Percentiles rank a stretch among this genome's conserved stretches.
phyloP scores from a whole-genome alignment of 1,140 invertebrate species.

The Ceratosolen solmsi region DNA sequence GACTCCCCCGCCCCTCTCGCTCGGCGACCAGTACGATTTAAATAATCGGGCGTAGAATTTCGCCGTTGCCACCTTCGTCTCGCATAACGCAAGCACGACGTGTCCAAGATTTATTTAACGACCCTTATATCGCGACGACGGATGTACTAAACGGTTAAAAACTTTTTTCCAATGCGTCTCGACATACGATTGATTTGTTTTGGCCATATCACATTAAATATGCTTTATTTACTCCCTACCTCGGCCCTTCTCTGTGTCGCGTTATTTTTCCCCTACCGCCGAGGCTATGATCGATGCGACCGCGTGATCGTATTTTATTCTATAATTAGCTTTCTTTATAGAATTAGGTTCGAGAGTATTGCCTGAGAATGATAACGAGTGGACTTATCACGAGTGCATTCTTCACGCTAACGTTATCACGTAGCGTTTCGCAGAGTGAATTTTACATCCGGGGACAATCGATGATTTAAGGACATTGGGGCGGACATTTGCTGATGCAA shows the following conservation, averaged over 20 bases:
- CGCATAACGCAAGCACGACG: slow-evolving; percentile 22
- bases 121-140: slow-evolving; percentile 16
- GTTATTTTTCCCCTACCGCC: neutral
- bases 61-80: neutral
- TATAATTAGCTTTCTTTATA: slow-evolving; percentile 13
- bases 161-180: slow-evolving; percentile 22
- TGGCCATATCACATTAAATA: slow-evolving; percentile 24
- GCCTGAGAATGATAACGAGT: neutral
- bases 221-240: slow-evolving; percentile 27
- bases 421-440: neutral
- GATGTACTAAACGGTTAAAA: slow-evolving; percentile 36
- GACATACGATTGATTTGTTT: slow-evolving; percentile 33
- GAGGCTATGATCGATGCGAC: slow-evolving; percentile 27
- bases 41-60: slow-evolving; percentile 59
- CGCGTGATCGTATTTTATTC: slow-evolving; percentile 19
- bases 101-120: slow-evolving; percentile 41
- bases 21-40: slow-evolving; percentile 51
- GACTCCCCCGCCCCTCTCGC: slow-evolving; percentile 56
- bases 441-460: neutral
- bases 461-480: neutral
- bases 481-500: too few relatives aligned
- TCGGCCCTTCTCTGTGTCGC: neutral
- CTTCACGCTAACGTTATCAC: neutral
- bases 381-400: neutral
- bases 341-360: too few relatives aligned